phyloP scores from a whole-genome alignment of 2,797 vertebrate genomes.

The Cossypha polioptera region DNA sequence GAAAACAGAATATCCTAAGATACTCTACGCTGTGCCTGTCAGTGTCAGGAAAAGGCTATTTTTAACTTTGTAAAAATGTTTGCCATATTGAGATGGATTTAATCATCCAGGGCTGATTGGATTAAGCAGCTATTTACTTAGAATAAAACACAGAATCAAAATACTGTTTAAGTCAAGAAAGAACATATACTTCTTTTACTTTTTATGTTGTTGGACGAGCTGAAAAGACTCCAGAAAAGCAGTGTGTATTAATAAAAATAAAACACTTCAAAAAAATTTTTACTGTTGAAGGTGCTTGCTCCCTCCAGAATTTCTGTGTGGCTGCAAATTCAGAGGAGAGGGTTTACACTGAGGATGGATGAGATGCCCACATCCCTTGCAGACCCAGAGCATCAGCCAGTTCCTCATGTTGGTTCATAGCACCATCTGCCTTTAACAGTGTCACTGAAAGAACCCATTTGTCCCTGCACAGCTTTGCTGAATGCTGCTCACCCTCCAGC shows the following conservation, averaged over 20 bases:
- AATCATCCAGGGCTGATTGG: background rate
- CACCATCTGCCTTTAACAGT: accelerated
- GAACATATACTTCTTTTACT: background rate
- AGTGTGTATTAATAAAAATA: background rate
- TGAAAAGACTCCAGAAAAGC: background rate
- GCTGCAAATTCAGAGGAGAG: background rate
- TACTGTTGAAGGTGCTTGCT: background rate
- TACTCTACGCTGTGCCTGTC: background rate
- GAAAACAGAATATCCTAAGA: background rate
- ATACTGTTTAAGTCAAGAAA: background rate
- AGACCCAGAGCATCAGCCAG: background rate
- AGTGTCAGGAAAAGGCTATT: background rate
- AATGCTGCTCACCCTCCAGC: background rate
- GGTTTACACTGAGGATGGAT: background rate
- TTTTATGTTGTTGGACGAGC: background rate
- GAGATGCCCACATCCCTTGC: background rate
- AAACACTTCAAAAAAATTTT: background rate
- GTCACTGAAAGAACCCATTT: background rate
- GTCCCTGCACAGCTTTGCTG: no score
- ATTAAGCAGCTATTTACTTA: background rate
- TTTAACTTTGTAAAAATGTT: background rate
- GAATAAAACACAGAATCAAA: background rate
- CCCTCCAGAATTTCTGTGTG: background rate
- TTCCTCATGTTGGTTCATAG: accelerated
- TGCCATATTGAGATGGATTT: background rate